Conservation (phyloP, 2,113 vertebrate species). For the Excalfactoria chinensis region DNA sequence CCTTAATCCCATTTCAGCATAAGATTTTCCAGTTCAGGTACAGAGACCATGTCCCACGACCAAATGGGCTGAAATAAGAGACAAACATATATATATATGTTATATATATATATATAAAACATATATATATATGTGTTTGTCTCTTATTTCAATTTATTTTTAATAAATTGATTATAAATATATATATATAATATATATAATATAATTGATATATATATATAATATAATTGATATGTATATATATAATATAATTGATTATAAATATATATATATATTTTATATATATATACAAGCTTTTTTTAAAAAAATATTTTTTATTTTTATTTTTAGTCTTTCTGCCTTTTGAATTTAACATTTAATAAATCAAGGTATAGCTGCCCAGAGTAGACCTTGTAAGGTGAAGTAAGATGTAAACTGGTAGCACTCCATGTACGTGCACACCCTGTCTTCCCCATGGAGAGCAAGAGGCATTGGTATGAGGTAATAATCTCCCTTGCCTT, state of each 20-base stretch:
- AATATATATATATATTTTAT: too few species aligned
- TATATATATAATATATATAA: too few species aligned
- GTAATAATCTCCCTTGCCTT: not conserved
- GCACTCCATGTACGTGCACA: accelerated
- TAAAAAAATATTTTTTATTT: not conserved
- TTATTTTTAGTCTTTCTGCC: not conserved
- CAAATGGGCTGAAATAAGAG: not conserved
- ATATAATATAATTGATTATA: too few species aligned
- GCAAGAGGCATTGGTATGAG: not conserved
- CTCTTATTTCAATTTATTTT: too few species aligned
- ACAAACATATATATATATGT: not conserved
- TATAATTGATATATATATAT: too few species aligned
- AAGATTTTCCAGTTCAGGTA: not conserved
- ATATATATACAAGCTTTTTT: too few species aligned
- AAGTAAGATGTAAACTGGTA: not conserved
- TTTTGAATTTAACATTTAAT: not conserved
- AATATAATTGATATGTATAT: too few species aligned
- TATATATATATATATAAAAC: too few species aligned
- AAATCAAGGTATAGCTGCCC: not conserved
- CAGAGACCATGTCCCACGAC: not conserved
- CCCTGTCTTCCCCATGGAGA: not conserved
- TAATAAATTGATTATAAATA: too few species aligned
- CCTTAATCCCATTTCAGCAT: not conserved
- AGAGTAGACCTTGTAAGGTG: not conserved
- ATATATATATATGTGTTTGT: too few species aligned